Percentiles rank a stretch among this genome's conserved stretches.
Evolutionary conservation across 2,797 vertebrate species (phyloP).

Genomic region (Neomorphus geoffroyi): DNA sequence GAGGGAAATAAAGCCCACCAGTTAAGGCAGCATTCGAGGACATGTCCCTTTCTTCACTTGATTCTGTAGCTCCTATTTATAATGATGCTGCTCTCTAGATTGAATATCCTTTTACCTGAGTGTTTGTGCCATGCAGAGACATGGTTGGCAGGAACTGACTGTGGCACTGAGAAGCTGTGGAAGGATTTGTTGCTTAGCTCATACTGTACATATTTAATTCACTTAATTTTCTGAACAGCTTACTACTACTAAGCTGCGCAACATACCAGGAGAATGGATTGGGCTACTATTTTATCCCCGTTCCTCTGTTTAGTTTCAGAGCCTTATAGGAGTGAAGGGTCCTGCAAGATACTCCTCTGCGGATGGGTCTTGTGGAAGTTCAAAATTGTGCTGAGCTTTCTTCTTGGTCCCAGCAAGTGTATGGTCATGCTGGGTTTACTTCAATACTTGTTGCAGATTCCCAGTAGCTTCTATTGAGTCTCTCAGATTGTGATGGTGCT

Average conservation of each 20-base stretch:
- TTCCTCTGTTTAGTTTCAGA: background rate
- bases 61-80: background rate
- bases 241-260: background rate
- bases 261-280: background rate
- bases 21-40: background rate
- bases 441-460: background rate
- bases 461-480: background rate
- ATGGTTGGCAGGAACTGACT: background rate
- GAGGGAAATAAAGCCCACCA: background rate
- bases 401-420: background rate
- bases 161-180: background rate
- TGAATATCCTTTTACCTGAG: background rate
- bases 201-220: background rate
- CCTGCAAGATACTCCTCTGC: background rate
- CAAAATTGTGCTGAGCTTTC: background rate
- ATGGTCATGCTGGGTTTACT: background rate
- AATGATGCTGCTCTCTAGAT: background rate
- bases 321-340: background rate
- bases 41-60: background rate
- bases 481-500: background rate
- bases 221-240: background rate
- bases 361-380: background rate
- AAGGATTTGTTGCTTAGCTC: background rate
- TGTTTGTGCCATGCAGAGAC: background rate
- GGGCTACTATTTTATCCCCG: background rate